Evolutionary conservation across 1,140 invertebrate species (phyloP), one percentile per base, ranked within the genome.

Genomic region (Bathynomus jamesi): DNA sequence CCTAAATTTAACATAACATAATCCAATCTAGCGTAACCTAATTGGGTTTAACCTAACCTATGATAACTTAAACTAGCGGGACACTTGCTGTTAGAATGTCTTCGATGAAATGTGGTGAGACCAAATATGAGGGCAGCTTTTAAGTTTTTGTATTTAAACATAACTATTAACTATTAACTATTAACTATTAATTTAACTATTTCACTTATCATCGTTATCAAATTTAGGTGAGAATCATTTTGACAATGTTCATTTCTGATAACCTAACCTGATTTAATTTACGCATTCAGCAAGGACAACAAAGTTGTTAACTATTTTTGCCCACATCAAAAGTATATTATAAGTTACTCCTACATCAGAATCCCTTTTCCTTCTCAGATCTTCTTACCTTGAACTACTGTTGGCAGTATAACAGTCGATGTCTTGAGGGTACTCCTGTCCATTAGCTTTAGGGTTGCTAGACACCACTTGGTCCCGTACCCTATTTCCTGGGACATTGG

Each of bases 391-490:
- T n/a, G 60, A 1, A 0, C 53, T 61, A 29, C 27, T 61, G 53
- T 69, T 62, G 21, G 46, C 67, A 0, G 10, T 61, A 28, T 69
- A 69, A 60, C 67, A 69, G 27, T 21, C 31, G 28, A 69, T 28
- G 8, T 61, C 28, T 8, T 69, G 46, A n/a, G 40, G 25, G 13
- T 61, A 53, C 10, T 61, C 46, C n/a, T 69, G 46, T 28, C 46
- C 25, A 69, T 27, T n/a, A 1, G 62, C 2, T 21, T 69, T 61
- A 11, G 67, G 67, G 46, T 69, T 69, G 29, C 29, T 21, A 93
- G 88, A 79, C 93, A 96, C 3, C 89, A 86, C 79, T 90, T 89
- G 81, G 96, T 93, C 4, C 93, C 93, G 79, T 93, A 96, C 76
- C 94, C 89, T 61, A 96, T 82, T 80, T 93, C 91, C 29, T 87